Conservation (phyloP, 2,888 invertebrate species). For the Aphidius colemani region DNA sequence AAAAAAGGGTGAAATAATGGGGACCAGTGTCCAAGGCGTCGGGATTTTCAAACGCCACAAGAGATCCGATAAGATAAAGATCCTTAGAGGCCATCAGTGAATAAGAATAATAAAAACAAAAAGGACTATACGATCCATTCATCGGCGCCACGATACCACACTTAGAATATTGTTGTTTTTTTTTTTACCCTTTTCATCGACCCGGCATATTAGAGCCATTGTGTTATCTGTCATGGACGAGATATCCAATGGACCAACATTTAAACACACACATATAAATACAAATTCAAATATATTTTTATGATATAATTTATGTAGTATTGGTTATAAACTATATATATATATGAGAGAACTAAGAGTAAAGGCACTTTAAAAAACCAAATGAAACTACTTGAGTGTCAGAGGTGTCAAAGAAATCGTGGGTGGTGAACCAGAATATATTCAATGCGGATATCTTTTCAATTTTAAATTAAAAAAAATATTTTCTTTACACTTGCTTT, state of each 20-base stretch:
- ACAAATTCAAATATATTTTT: too few relatives aligned
- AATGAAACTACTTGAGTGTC: too few relatives aligned
- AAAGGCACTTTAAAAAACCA: too few relatives aligned
- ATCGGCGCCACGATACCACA: constrained; percentile 43
- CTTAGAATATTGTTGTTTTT: constrained; percentile 21
- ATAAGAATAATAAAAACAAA: constrained; percentile 6
- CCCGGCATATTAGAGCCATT: constrained; percentile 54
- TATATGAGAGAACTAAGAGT: too few relatives aligned
- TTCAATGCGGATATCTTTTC: too few relatives aligned
- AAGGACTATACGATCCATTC: constrained; percentile 41
- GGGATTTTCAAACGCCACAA: constrained; percentile 32
- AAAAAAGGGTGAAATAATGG: constrained; percentile 40
- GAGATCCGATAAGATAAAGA: constrained; percentile 54
- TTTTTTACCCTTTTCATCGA: constrained; percentile 44
- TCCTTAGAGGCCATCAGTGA: constrained; percentile 34
- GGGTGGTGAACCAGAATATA: too few relatives aligned
- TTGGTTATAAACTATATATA: too few relatives aligned
- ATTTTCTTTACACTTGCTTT: too few relatives aligned
- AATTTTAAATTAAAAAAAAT: too few relatives aligned
- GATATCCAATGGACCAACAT: constrained; percentile 52
- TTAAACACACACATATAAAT: constrained; percentile 14
- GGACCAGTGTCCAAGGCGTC: constrained; percentile 48
- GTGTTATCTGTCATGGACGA: constrained; percentile 55
- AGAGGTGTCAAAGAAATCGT: too few relatives aligned
- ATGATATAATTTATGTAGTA: too few relatives aligned